phyloP scores from a whole-genome alignment of 1,140 invertebrate genomes.

The Armadillidium nasatum region DNA sequence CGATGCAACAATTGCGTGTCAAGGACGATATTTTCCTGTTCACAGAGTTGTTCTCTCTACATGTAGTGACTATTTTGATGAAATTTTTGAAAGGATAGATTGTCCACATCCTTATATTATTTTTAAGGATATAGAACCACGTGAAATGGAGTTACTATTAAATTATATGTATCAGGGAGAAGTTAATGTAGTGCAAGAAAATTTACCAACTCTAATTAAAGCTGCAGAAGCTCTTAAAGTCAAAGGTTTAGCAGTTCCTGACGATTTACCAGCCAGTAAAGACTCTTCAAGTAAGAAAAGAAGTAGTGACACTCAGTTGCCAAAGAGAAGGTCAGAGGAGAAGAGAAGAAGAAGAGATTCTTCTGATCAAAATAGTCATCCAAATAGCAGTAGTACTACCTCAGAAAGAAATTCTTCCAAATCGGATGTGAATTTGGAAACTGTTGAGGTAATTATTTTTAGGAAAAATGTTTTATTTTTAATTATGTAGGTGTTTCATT shows the following conservation, averaged over 20 bases:
- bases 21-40: neutral
- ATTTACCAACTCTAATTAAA: neutral
- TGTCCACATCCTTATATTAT: neutral
- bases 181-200: constrained; percentile 2
- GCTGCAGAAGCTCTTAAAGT: neutral
- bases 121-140: neutral
- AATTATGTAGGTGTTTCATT: no score
- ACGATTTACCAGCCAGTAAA: neutral
- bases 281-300: neutral
- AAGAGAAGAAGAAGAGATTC: no score
- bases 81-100: neutral
- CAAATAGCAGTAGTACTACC: no score
- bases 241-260: constrained; percentile 13
- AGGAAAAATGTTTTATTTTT: no score
- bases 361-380: no score
- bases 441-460: no score
- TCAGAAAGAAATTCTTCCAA: no score
- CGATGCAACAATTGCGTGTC: constrained; percentile 1
- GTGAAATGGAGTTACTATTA: constrained; percentile 1
- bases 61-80: neutral
- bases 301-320: neutral
- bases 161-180: constrained; percentile 9
- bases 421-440: no score
- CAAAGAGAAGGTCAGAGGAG: no score
- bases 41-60: neutral